Base-by-base conservation (phyloP, 2,113 vertebrate species). In the Nothoprocta perdicaria region DNA sequence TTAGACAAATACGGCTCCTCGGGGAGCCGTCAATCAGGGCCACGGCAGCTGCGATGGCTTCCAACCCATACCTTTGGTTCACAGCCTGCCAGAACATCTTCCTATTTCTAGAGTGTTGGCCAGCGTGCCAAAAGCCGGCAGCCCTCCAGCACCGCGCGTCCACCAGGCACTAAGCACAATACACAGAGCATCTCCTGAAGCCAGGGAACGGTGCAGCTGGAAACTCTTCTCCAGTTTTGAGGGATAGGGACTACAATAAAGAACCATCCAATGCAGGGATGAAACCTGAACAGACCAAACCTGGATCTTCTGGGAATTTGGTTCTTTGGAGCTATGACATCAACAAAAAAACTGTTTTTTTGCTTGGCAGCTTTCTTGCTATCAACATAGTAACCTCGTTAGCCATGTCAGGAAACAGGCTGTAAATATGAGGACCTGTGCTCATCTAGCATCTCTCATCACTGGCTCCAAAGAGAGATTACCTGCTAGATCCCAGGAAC, bases 41-140 rank as follows among this genome's bases (percentile, higher is more conserved):
- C 62, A 80, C 7, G 2, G 89, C 94, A 95, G 91, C 89, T 96
- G 96, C 1, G 1, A 94, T 78, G 92, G 89, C 65, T 91, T 94
- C 89, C 92, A 89, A 88, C 89, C 82, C 66, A 27, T 84, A 94
- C 93, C 87, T 95, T 91, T 17, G 88, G 91, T 91, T 95, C 95
- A 95, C 84, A 93, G 94, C 94, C 84, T 92, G 94, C 94, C 96
- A 95, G 91, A 89, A 94, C 89, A 96, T 93, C 92, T 94, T 92
- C 94, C 92, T 91, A 80, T 85, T 94, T 86, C 82, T 76, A 78
- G 79, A 87, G 27, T 69, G 85, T 94, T 76, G 91, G 89, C 87
- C 24, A 67, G 80, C 76, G 76, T 92, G 92, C 94, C 95, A 94
- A 93, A 63, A 91, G 84, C 68, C 95, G 96, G 87, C 92, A 89